phyloP scores from a whole-genome alignment of 1,140 invertebrate species.

The Daktulosphaira vitifoliae region DNA sequence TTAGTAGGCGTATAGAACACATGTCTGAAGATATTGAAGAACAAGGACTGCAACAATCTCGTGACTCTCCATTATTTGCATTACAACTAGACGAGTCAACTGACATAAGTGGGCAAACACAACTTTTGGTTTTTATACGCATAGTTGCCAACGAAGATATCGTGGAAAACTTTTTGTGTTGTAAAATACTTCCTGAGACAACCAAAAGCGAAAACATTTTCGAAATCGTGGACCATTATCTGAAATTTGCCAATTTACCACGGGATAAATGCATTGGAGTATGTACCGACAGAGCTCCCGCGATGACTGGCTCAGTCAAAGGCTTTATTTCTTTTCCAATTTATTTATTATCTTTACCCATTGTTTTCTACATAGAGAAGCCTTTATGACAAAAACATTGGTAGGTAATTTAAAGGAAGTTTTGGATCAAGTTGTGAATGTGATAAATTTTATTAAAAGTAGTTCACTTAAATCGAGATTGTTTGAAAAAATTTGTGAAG shows the following conservation, averaged over 20 bases:
- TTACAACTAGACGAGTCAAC: not conserved
- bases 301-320: constrained; percentile 7
- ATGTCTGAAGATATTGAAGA: too few species aligned
- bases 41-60: too few species aligned
- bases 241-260: constrained; percentile 15
- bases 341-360: constrained; percentile 29
- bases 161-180: not conserved
- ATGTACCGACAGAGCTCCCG: too few species aligned
- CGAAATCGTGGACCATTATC: constrained; percentile 2
- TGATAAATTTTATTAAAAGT: too few species aligned
- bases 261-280: constrained; percentile 13
- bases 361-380: constrained; percentile 34
- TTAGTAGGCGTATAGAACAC: not conserved
- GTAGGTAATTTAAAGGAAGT: constrained; percentile 26
- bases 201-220: not conserved
- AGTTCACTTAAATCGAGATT: too few species aligned
- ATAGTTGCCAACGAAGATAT: not conserved
- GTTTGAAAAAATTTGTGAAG: too few species aligned
- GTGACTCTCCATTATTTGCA: not conserved
- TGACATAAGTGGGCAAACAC: not conserved
- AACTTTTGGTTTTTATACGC: not conserved
- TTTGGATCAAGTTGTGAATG: constrained; percentile 30
- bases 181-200: not conserved
- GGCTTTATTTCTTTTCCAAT: constrained; percentile 7
- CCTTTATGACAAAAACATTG: constrained; percentile 24